A percentile compares a stretch with the other conserved stretches of the same genome.
phyloP scores from a whole-genome alignment of 2,888 invertebrate species.

The Lypha dubia region DNA sequence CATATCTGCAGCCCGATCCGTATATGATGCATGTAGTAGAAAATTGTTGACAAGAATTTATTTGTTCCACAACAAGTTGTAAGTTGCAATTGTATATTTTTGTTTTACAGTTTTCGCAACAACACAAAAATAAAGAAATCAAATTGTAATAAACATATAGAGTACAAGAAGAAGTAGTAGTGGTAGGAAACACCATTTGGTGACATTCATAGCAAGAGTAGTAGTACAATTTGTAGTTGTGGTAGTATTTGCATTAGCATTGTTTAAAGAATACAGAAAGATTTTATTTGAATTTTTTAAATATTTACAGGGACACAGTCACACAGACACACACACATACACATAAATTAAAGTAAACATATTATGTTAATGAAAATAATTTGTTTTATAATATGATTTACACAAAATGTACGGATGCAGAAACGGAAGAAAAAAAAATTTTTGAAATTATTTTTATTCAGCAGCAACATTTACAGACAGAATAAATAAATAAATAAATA shows the following conservation, averaged over 20 bases:
- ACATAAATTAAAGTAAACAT: not conserved
- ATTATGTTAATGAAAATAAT: slow-evolving; percentile 4
- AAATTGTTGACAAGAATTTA: slow-evolving; percentile 84
- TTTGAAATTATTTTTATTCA: slow-evolving; percentile 15
- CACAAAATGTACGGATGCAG: slow-evolving; percentile 13
- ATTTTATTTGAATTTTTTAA: slow-evolving; percentile 20
- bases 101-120: slow-evolving; percentile 33
- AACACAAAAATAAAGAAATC: slow-evolving; percentile 55
- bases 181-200: slow-evolving; percentile 22
- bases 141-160: slow-evolving; percentile 40
- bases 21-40: slow-evolving; percentile 88
- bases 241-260: slow-evolving; percentile 7
- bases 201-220: slow-evolving; percentile 23
- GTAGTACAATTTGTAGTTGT: not conserved
- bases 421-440: not conserved
- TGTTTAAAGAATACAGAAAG: slow-evolving; percentile 7
- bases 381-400: slow-evolving; percentile 14
- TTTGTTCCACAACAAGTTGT: slow-evolving; percentile 81
- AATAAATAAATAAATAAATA: slow-evolving; percentile 17
- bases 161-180: slow-evolving; percentile 32
- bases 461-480: slow-evolving; percentile 55
- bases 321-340: slow-evolving; percentile 24
- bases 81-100: slow-evolving; percentile 72
- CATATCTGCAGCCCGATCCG: slow-evolving; percentile 87
- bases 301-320: slow-evolving; percentile 62